A percentile compares a stretch with the other conserved stretches of the same genome.
Evolutionary conservation across 2,888 invertebrate species (phyloP).

Genomic region (Calliopum simillimum): DNA sequence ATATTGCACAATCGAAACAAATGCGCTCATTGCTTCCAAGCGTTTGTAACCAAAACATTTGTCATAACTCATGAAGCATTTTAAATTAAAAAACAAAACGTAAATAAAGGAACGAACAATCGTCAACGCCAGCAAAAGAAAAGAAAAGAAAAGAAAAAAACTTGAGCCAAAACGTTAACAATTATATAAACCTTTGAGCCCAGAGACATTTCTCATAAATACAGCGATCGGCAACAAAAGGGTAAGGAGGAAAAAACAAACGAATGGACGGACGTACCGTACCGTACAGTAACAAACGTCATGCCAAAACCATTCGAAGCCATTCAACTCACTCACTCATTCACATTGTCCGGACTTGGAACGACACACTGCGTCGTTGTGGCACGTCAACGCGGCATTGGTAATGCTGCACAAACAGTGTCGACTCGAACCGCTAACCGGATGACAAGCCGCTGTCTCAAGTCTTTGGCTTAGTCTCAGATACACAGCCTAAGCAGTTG

Average conservation of each 20-base stretch:
- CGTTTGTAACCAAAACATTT: conserved; percentile 15
- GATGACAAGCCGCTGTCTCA: conserved; percentile 18
- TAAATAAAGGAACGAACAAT: neutral
- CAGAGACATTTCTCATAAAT: conserved; percentile 6
- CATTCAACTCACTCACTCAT: neutral
- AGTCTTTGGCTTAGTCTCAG: conserved; percentile 7
- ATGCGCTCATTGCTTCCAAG: conserved; percentile 1
- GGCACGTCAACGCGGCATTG: neutral
- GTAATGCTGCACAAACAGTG: neutral
- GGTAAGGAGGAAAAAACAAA: neutral
- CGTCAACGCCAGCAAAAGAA: conserved; percentile 1
- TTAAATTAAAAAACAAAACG: neutral
- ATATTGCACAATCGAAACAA: conserved; percentile 25
- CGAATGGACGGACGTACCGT: neutral
- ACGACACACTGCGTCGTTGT: no score
- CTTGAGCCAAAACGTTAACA: neutral
- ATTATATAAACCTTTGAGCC: conserved; percentile 18
- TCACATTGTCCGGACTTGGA: neutral
- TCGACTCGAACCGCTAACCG: conserved; percentile 9
- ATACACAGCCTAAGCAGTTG: no score
- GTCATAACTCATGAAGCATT: conserved; percentile 34
- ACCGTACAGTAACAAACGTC: neutral
- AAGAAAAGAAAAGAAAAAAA: neutral
- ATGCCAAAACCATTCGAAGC: neutral
- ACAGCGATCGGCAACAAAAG: neutral